Conservation (phyloP, 2,113 vertebrate genomes). For the Erpornis zantholeuca region DNA sequence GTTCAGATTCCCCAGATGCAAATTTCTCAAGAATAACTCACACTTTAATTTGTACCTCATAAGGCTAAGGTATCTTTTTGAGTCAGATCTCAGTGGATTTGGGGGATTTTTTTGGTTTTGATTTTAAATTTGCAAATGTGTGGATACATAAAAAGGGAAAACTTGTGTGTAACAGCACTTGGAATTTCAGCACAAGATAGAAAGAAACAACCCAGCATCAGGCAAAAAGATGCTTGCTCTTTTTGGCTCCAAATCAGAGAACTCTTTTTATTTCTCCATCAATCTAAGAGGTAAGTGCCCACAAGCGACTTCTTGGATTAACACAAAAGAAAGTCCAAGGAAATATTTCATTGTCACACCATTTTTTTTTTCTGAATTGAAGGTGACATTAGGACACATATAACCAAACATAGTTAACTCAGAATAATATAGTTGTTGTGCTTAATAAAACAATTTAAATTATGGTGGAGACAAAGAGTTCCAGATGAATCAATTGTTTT, state of each 20-base stretch:
- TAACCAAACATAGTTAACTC: not conserved
- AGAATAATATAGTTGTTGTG: not conserved
- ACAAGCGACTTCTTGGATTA: not conserved
- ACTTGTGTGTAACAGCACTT: not conserved
- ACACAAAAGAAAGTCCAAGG: not conserved
- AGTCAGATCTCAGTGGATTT: not conserved
- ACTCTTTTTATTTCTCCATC: not conserved
- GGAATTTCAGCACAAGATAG: not conserved
- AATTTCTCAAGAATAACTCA: not conserved
- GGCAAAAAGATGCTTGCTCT: not conserved
- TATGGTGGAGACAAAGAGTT: not conserved
- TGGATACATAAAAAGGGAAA: not conserved
- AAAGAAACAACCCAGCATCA: not conserved
- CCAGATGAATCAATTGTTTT: not conserved
- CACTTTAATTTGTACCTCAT: not conserved
- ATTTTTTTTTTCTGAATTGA: not conserved
- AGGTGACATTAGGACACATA: not conserved
- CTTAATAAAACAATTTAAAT: not conserved
- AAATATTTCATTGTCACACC: not conserved
- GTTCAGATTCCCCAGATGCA: not conserved
- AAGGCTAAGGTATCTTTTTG: not conserved
- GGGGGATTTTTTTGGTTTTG: not conserved
- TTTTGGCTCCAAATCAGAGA: not conserved
- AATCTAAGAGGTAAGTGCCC: not conserved
- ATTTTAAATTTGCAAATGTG: not conserved